Evolutionary conservation across 1,140 invertebrate species (phyloP), one percentile per base, ranked within the genome.

Genomic region (Bombus difficillimus): DNA sequence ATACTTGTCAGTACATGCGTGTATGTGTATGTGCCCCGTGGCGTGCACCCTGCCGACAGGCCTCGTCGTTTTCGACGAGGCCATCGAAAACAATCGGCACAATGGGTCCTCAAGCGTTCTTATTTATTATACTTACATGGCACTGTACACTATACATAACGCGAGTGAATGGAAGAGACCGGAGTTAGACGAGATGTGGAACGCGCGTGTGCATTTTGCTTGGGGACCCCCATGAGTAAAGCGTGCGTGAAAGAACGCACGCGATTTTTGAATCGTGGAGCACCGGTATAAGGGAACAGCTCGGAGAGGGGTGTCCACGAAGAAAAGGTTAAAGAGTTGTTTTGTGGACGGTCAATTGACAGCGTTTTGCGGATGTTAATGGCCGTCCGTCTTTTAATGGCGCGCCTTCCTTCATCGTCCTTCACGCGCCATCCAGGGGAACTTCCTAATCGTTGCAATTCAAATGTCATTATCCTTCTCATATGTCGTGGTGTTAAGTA

Each of bases 41-140:
- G 87, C 76, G 90, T 73, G 81, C 86, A 88, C 90, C 87, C 88
- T 59, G 85, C 82, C 78, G 88, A 90, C 78, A 86, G 82, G 47
- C 83, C 83, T 89, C 85, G 86, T 88, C 86, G 90, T 91, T 88
- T 88, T 90, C 88, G 83, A 88, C 81, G 84, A 87, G 85, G 73
- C 72, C 68, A 87, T 91, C 77, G 82, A 92, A 92, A 92, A 92
- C 91, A 92, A 92, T 92, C 86, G 74, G 71, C 22, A 91, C 91
- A 92, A 92, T 91, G 73, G 88, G 73, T 73, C 83, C 85, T 91
- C 72, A 82, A 91, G 72, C 90, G 74, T 89, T 91, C 88, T 90
- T 89, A 91, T 88, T 91, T 91, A 89, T 91, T 90, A 90, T 90
- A 90, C 89, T 90, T 90, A 90, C 76, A 87, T 68, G 80, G 85